Conservation (phyloP, 1,140 invertebrate species). For the Melipona quadrifasciata region DNA sequence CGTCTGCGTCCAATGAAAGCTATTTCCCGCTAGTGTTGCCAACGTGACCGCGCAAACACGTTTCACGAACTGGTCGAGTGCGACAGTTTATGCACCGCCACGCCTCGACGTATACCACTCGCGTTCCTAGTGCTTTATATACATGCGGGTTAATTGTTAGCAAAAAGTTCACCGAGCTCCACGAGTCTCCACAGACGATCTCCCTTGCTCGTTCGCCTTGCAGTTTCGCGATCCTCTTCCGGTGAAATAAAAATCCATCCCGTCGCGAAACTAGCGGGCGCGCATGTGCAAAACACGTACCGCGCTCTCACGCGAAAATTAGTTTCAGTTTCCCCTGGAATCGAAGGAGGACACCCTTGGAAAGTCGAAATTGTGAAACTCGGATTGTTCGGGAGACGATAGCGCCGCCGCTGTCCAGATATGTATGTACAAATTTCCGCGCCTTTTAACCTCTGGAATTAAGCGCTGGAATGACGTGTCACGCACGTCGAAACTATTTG, state of each 20-base stretch:
- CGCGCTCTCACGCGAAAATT: background rate
- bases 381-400: background rate
- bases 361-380: conserved; percentile 15
- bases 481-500: too few species aligned
- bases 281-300: background rate
- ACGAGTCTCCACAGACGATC: too few species aligned
- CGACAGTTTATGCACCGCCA: conserved; percentile 45
- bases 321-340: background rate
- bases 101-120: conserved; percentile 19
- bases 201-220: too few species aligned
- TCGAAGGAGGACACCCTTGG: too few species aligned
- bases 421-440: background rate
- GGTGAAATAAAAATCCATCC: background rate
- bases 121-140: background rate
- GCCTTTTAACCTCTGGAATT: too few species aligned
- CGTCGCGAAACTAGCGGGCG: background rate
- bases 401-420: background rate
- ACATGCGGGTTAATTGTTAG: background rate
- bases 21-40: conserved; percentile 1
- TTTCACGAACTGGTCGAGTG: conserved; percentile 9
- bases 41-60: conserved; percentile 45
- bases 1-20: conserved; percentile 14
- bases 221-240: too few species aligned
- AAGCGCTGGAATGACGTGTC: too few species aligned
- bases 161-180: background rate